These are phyloP conservation scores for Himalopsyche tibetana DNA, from an alignment of 2,888 invertebrate genomes.

Conservation along the genomic window DNA sequence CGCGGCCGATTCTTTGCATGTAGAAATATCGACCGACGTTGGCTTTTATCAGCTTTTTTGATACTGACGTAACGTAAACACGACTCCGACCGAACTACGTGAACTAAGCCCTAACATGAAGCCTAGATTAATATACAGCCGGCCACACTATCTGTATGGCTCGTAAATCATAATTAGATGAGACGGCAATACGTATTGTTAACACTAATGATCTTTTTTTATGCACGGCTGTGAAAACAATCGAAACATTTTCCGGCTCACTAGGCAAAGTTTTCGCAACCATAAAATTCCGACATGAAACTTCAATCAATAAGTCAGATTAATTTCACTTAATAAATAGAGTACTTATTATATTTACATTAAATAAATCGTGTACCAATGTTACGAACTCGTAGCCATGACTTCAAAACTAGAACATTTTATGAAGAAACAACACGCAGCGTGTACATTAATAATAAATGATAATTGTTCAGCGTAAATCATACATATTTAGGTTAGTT, in stretches of 20 bases:
- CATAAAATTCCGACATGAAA: background rate
- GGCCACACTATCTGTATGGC: background rate
- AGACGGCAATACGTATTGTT: slow-evolving; percentile 4
- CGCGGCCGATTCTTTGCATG: background rate
- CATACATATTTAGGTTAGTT: background rate
- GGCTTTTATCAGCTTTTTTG: slow-evolving; percentile 6
- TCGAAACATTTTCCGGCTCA: slow-evolving; percentile 30
- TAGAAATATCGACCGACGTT: background rate
- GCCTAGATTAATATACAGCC: background rate
- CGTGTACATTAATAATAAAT: background rate
- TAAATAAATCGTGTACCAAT: background rate
- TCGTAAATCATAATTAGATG: slow-evolving; percentile 26
- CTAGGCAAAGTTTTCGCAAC: background rate
- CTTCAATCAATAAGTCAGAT: background rate
- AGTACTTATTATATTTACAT: background rate
- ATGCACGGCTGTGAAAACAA: slow-evolving; percentile 7
- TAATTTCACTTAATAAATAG: background rate
- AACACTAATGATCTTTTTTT: slow-evolving; percentile 22
- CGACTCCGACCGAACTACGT: background rate
- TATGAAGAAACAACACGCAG: background rate
- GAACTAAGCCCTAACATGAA: background rate
- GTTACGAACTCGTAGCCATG: background rate
- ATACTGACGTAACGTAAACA: background rate
- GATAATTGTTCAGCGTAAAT: background rate
- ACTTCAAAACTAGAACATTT: background rate